Evolutionary conservation across 2,888 invertebrate species (phyloP).

Genomic region (Trissonchulus sp.): DNA sequence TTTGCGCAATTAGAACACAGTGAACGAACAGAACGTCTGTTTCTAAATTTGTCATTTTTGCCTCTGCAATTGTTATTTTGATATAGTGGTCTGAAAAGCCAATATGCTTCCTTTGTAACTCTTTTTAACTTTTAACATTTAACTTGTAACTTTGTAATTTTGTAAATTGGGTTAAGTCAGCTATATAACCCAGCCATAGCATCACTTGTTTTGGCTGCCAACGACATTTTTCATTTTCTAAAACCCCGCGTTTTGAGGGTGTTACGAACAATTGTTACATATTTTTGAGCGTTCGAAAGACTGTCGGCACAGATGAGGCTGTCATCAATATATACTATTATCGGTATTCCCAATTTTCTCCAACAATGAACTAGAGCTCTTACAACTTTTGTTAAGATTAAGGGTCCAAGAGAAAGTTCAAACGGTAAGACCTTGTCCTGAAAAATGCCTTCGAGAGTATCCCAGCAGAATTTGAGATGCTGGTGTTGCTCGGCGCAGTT

Average conservation of each 20-base stretch:
- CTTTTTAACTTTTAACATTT: no score
- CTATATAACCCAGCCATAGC: neutral
- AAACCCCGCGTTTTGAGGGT: neutral
- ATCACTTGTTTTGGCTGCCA: neutral
- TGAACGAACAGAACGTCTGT: no score
- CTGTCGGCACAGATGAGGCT: neutral
- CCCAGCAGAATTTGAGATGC: neutral
- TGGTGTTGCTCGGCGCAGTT: neutral
- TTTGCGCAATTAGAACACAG: no score
- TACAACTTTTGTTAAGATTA: slow-evolving; percentile 1
- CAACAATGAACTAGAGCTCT: neutral
- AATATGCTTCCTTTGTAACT: no score
- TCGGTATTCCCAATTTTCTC: neutral
- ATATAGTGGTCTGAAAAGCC: no score
- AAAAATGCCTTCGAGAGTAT: slow-evolving; percentile 1
- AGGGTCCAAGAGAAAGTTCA: neutral
- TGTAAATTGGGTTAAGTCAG: no score
- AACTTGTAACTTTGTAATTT: no score
- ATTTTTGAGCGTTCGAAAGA: neutral
- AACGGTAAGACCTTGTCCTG: neutral
- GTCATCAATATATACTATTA: slow-evolving; percentile 4
- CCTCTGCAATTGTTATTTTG: no score
- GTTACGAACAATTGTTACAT: neutral
- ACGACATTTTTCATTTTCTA: slow-evolving; percentile 6
- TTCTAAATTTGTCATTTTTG: no score